These are phyloP conservation scores for Pimephales promelas DNA, from an alignment of 2,113 vertebrate species.

Conservation along the genomic window DNA sequence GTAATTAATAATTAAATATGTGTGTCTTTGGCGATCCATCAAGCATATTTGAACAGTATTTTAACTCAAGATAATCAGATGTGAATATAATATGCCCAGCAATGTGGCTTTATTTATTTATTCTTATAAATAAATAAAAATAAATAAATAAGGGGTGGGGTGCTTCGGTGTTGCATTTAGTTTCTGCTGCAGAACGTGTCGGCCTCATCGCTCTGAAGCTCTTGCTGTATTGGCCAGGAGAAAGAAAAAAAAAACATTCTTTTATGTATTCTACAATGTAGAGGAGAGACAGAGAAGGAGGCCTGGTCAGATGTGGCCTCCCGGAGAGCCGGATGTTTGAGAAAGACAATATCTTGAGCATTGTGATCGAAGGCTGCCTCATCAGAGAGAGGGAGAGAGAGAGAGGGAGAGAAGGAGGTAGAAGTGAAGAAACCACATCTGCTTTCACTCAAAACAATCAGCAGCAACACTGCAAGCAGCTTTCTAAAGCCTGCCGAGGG, in stretches of 20 bases:
- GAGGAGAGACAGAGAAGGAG: constrained; percentile 25
- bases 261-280: constrained; percentile 48
- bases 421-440: constrained; percentile 75
- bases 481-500: constrained; percentile 72
- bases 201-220: constrained; percentile 47
- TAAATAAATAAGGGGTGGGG: constrained; percentile 53
- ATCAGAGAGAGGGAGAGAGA: constrained; percentile 34
- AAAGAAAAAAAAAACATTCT: constrained; percentile 28
- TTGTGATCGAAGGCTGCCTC: constrained; percentile 65
- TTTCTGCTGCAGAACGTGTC: constrained; percentile 58
- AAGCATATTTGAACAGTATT: constrained; percentile 66
- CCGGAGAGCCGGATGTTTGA: constrained; percentile 73
- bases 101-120: constrained; percentile 61
- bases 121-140: too few relatives aligned
- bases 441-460: constrained; percentile 81
- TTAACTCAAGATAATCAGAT: constrained; percentile 71
- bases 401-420: constrained; percentile 29
- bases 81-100: constrained; percentile 68
- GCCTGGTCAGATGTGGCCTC: constrained; percentile 63
- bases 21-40: constrained; percentile 54
- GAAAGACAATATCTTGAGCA: constrained; percentile 66
- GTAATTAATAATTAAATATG: constrained; percentile 60
- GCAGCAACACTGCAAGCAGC: constrained; percentile 70
- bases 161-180: constrained; percentile 67
- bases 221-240: neutral